Percentiles rank a stretch among this genome's conserved stretches.
Conservation (phyloP, 2,888 invertebrate genomes). For the Caenorhabditis japonica region DNA sequence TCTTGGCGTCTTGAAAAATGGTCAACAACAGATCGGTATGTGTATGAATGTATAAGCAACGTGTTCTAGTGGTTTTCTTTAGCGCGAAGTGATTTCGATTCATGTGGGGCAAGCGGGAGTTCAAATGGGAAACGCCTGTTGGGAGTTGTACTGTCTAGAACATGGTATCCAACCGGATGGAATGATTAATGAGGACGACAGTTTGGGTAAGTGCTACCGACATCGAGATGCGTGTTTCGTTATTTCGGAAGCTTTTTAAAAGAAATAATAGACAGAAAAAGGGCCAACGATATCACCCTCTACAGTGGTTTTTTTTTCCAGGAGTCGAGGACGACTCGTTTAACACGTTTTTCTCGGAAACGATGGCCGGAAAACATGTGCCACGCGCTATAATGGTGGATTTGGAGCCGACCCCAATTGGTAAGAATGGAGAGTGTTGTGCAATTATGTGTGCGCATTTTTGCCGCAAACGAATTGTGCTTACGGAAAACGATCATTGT, state of each 20-base stretch:
- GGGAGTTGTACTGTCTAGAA: slow-evolving; percentile 81
- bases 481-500: slow-evolving; percentile 51
- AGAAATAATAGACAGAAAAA: no score
- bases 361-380: slow-evolving; percentile 83
- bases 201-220: slow-evolving; percentile 43
- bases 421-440: slow-evolving; percentile 49
- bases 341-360: slow-evolving; percentile 86
- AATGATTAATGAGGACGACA: slow-evolving; percentile 65
- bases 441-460: slow-evolving; percentile 34
- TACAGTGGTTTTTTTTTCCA: slow-evolving; percentile 30
- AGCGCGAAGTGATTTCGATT: slow-evolving; percentile 73
- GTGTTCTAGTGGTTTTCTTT: slow-evolving; percentile 12
- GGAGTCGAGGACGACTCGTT: slow-evolving; percentile 86
- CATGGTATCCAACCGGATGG: slow-evolving; percentile 80
- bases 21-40: slow-evolving; percentile 61
- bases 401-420: slow-evolving; percentile 71
- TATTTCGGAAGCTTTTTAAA: no score
- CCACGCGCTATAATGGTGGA: slow-evolving; percentile 71
- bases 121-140: slow-evolving; percentile 80
- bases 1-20: slow-evolving; percentile 44
- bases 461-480: slow-evolving; percentile 32
- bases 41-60: slow-evolving; percentile 4
- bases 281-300: no score
- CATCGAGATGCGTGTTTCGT: no score
- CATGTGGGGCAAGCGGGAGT: slow-evolving; percentile 75